Percentiles rank a stretch among this genome's conserved stretches.
phyloP scores from a whole-genome alignment of 2,888 invertebrate species.

The Cheiracanthium punctorium region DNA sequence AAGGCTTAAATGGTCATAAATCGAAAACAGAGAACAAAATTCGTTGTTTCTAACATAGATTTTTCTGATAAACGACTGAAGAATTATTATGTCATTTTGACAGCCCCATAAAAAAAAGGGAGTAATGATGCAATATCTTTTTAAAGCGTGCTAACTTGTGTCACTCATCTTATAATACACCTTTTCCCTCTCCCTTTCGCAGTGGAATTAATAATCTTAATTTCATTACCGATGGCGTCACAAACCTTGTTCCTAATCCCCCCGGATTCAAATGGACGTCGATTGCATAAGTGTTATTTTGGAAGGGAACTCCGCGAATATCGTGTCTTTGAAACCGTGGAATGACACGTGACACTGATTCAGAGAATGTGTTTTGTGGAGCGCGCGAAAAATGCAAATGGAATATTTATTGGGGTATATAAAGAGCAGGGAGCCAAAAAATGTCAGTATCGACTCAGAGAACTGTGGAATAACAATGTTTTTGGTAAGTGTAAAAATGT shows the following conservation, averaged over 20 bases:
- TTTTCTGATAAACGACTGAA: too few species aligned
- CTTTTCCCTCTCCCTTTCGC: not conserved
- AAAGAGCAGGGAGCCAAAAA: not conserved
- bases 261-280: not conserved
- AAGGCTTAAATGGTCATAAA: too few species aligned
- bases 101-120: too few species aligned
- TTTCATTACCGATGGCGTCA: not conserved
- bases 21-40: too few species aligned
- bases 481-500: not conserved
- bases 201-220: not conserved
- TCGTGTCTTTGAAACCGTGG: conserved; percentile 10
- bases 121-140: too few species aligned
- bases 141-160: too few species aligned
- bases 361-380: conserved; percentile 8
- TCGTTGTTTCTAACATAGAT: too few species aligned
- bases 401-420: not conserved
- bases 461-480: not conserved
- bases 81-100: too few species aligned
- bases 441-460: not conserved
- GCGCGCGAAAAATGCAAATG: not conserved
- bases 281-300: not conserved
- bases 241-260: not conserved
- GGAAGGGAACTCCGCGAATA: not conserved
- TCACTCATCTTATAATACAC: not conserved
- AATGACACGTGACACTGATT: not conserved